These are phyloP conservation scores for Synanthedon vespiformis DNA, from an alignment of 2,888 invertebrate species.

Conservation along the genomic window DNA sequence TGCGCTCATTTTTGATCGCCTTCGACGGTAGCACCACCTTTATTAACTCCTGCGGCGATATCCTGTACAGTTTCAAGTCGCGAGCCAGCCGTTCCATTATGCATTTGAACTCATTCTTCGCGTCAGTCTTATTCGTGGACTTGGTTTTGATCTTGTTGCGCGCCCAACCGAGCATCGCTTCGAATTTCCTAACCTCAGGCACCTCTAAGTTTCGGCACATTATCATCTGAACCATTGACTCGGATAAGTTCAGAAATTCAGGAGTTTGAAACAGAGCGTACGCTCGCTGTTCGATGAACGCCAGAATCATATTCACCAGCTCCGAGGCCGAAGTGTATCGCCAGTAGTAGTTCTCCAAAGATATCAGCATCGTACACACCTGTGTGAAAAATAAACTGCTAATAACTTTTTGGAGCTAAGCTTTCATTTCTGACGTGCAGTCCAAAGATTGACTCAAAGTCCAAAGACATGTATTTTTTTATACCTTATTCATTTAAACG, in stretches of 20 bases:
- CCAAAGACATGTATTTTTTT: too few relatives aligned
- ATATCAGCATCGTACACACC: constrained; percentile 93
- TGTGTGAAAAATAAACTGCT: constrained; percentile 21
- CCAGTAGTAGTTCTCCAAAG: constrained; percentile 95
- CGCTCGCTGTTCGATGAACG: constrained; percentile 89
- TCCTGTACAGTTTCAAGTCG: constrained; percentile 89
- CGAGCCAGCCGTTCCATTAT: constrained; percentile 92
- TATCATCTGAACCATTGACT: constrained; percentile 95
- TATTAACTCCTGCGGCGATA: constrained; percentile 92
- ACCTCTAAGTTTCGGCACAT: constrained; percentile 92
- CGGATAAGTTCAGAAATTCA: constrained; percentile 89
- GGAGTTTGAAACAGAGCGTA: constrained; percentile 85
- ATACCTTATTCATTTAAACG: too few relatives aligned
- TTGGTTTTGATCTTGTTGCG: constrained; percentile 84
- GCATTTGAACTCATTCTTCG: constrained; percentile 90
- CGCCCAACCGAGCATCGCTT: constrained; percentile 94
- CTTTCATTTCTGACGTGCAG: too few relatives aligned
- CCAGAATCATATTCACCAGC: constrained; percentile 92
- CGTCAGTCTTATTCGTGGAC: constrained; percentile 83
- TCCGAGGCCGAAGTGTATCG: constrained; percentile 94
- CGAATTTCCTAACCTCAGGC: constrained; percentile 90
- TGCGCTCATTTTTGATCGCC: constrained; percentile 91
- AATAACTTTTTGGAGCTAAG: too few relatives aligned
- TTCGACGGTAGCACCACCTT: constrained; percentile 94
- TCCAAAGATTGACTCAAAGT: too few relatives aligned